Base-by-base conservation (phyloP, 1,140 invertebrate species). In the Cotesia chilonis region DNA sequence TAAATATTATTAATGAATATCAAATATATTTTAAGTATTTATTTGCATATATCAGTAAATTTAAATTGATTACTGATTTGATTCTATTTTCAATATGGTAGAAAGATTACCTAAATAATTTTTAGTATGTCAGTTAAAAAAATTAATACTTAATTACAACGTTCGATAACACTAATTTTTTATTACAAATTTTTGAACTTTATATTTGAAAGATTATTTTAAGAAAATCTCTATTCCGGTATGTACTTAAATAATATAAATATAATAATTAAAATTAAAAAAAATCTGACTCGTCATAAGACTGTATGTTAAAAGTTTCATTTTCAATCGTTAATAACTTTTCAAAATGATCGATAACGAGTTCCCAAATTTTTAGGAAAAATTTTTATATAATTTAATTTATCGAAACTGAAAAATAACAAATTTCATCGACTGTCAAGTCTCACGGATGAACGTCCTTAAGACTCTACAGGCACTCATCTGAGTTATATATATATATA, bases 1-100 rank as follows among this genome's bases (percentile, higher is more conserved):
- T 17, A 5, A 55, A 55, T 55, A 9, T 55, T 55, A 12, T 55
- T 17, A 12, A 55, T 55, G 17, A 9, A 12, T 12, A 55, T 55
- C 17, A 55, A 55, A 17, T 55, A 55, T 55, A 17, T 55, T 55
- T 17, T n/a, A 5, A 55, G 54, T 55, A n/a, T 55, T 55, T 55
- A 55, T 55, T 55, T 55, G 17, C 12, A 55, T 9, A 55, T n/a
- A 55, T 55, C 54, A 55, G 12, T 55, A n/a, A 55, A 55, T 55
- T 17, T 55, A 17, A 55, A 55, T 55, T 55, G 17, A 17, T 55
- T 0, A n/a, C 54, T 55, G 17, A 55, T 55, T 17, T 55, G 3
- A 55, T 12, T 55, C 10, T 4, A 55, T 55, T 55, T 55, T 55
- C 17, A 17, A 17, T 17, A 17, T 17, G 17, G 17, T 17, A 17